Base-by-base conservation (phyloP, 2,797 vertebrate species). In the Acanthurus leucopareius region DNA sequence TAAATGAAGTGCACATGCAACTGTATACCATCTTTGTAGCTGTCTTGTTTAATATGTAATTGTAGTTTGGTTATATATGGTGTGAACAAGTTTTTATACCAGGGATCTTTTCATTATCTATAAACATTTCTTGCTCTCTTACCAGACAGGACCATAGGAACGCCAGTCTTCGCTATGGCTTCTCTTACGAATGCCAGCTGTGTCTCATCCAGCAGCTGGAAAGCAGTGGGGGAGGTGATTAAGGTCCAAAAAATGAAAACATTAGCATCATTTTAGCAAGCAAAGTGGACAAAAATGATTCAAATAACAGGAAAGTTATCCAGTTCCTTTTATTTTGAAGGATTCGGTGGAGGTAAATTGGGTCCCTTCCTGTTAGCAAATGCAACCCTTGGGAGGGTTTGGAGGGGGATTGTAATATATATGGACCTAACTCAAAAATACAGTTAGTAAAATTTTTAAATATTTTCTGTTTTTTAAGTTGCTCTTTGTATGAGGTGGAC, bases 81-180 rank as follows among this genome's bases (percentile, higher is more conserved):
- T 25, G 25, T 25, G 25, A 25, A 25, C 25, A 25, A 3, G 25
- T 25, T 25, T 25, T 25, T 14, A 54, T 22, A 5, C 7, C 42
- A 20, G 40, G n/a, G 54, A 47, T 22, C 28, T 40, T 5, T 44
- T 32, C 1, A 42, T 53, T 45, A 16, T 45, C 40, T 15, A 1
- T 52, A 2, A 16, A n/a, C 4, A 2, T 69, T 28, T 54, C 10
- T 22, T 20, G 1, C 7, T 15, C 4, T 93, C 95, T 92, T 88
- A 97, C 94, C 93, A 65, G 95, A 95, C 75, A 93, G 83, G 53
- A 97, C 95, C 79, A 95, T 95, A 16, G 96, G 95, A 60, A 97
- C 89, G 15, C 96, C 96, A 0, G 91, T 92, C 22, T 67, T 92
- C 1, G 89, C 84, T 71, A 97, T 86, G 28, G 95, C 86, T 14